phyloP scores from a whole-genome alignment of 2,797 vertebrate genomes.

The Coluber constrictor region DNA sequence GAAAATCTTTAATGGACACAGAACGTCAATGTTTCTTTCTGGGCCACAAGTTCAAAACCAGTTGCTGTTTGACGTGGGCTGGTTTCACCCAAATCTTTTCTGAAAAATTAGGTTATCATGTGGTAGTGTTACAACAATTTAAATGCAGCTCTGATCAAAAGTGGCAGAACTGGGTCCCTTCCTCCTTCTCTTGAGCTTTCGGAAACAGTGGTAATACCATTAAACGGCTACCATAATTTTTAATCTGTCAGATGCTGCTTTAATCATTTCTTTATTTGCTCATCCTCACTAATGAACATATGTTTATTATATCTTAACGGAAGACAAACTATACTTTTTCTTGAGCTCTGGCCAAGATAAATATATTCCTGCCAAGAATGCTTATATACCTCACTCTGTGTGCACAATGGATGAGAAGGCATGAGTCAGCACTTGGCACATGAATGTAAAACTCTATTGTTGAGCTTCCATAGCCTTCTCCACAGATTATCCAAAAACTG shows the following conservation, averaged over 20 bases:
- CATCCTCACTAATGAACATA: not conserved
- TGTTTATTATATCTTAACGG: not conserved
- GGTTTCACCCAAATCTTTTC: conserved; percentile 17
- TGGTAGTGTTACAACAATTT: not conserved
- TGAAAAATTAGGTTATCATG: not conserved
- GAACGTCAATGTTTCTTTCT: conserved; percentile 34
- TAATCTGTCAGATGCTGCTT: not conserved
- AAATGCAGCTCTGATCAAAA: not conserved
- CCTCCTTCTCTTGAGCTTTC: not conserved
- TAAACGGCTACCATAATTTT: not conserved
- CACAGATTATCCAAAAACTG: not conserved
- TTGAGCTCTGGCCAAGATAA: not conserved
- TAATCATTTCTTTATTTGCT: not conserved
- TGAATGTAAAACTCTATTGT: not conserved
- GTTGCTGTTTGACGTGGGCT: not conserved
- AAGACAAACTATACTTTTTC: not conserved
- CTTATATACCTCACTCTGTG: not conserved
- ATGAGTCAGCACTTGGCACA: not conserved
- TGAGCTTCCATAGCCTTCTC: not conserved
- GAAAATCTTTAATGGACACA: conserved; percentile 45
- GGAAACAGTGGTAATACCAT: not conserved
- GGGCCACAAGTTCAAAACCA: not conserved
- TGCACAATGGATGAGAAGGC: not conserved
- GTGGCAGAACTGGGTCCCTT: not conserved
- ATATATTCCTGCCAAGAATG: not conserved